phyloP scores from a whole-genome alignment of 2,113 vertebrate species.

The Callocephalon fimbriatum region DNA sequence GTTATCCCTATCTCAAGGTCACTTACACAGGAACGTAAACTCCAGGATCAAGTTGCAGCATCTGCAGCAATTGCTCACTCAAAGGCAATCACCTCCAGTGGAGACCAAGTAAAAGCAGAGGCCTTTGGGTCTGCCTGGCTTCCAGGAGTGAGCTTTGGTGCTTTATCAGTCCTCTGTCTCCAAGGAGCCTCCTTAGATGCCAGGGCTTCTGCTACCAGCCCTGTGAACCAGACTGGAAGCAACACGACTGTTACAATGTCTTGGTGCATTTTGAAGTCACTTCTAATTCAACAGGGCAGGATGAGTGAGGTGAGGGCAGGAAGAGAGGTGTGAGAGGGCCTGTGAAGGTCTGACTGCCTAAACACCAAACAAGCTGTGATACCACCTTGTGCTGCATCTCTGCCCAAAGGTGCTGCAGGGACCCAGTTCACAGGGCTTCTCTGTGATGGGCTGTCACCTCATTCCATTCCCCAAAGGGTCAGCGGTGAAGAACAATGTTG shows the following conservation, averaged over 20 bases:
- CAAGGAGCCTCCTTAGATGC: neutral
- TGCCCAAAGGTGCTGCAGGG: neutral
- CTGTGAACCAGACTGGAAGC: neutral
- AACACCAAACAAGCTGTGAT: rapidly evolving
- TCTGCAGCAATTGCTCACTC: slow-evolving; percentile 63
- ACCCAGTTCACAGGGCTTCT: neutral
- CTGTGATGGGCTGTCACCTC: neutral
- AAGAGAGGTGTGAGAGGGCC: neutral
- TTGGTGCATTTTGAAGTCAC: neutral
- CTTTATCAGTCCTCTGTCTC: neutral
- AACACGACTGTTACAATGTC: neutral
- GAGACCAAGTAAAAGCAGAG: slow-evolving; percentile 49
- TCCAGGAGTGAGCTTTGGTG: neutral
- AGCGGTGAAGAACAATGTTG: neutral
- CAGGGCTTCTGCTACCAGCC: neutral
- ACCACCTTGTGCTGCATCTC: neutral
- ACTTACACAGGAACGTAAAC: slow-evolving; percentile 53
- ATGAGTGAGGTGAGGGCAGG: neutral
- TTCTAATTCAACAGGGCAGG: neutral
- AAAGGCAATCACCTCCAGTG: slow-evolving; percentile 61
- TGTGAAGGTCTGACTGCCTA: neutral
- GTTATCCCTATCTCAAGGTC: slow-evolving; percentile 72
- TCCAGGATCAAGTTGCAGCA: slow-evolving; percentile 64
- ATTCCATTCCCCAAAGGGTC: neutral
- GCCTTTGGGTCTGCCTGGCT: neutral